These are phyloP conservation scores for Drosophila ohnishii DNA, from an alignment of 1,140 invertebrate species.

Conservation along the genomic window DNA sequence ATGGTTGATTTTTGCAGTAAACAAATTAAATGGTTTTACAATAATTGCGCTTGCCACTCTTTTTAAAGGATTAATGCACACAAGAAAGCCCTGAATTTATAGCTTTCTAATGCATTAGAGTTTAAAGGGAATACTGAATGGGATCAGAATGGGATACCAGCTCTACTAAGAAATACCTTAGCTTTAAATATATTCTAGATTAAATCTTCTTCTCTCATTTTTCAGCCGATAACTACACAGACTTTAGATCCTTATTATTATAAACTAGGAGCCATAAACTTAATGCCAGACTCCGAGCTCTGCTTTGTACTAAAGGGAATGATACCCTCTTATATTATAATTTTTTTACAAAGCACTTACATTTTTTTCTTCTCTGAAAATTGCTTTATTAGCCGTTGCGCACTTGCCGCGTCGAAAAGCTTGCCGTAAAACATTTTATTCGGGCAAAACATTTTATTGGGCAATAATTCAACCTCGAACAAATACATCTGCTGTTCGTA, in stretches of 20 bases:
- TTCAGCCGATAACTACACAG: neutral
- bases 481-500: conserved; percentile 27
- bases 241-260: conserved; percentile 9
- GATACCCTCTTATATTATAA: conserved; percentile 5
- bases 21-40: neutral
- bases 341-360: conserved; percentile 5
- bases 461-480: conserved; percentile 30
- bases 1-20: conserved; percentile 8
- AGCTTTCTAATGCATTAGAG: neutral
- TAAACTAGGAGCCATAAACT: conserved; percentile 12
- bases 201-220: neutral
- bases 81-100: neutral
- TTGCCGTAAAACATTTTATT: conserved; percentile 20
- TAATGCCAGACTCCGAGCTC: neutral
- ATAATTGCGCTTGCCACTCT: neutral
- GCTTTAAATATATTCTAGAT: neutral
- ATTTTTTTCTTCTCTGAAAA: neutral
- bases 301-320: neutral
- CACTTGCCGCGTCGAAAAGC: conserved; percentile 8
- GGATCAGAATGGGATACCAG: neutral
- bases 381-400: conserved; percentile 27
- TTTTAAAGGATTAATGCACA: neutral
- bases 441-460: conserved; percentile 30
- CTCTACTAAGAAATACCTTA: neutral
- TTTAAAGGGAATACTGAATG: neutral